Base-by-base conservation (phyloP, 2,888 invertebrate species). In the Patella depressa region DNA sequence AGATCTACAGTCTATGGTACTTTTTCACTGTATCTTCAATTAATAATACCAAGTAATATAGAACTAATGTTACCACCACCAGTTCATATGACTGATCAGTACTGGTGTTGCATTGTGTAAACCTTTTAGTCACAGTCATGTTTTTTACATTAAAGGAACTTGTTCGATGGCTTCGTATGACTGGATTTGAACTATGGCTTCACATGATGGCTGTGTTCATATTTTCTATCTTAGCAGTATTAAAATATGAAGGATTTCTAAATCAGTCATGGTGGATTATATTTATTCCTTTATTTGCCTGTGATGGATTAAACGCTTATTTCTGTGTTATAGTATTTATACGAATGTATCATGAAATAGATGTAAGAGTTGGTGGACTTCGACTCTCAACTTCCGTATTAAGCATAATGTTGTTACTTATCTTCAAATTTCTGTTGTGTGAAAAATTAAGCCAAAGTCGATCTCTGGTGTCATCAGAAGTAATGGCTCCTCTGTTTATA, bases 261-360 rank as follows among this genome's bases (percentile, higher is more conserved):
- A 89, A 93, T 4, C 85, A 93, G 70, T 95, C 95, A 80, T 98
- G 98, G 97, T 97, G 96, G 95, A 94, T 94, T 78, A 95, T 97
- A 76, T 98, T 98, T 92, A 94, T 95, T 24, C 98, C 98, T 0
- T 93, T 98, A 57, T 98, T 98, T 93, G 94, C 96, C 65, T 96
- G 96, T 85, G 97, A 98, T 93, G 96, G 96, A 53, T 94, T 98
- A 84, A 97, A 97, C 92, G 95, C 96, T 53, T 99, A 99, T 92
- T 98, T 98, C 91, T 96, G 97, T 89, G 95, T 97, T 75, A 98
- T 98, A 87, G 96, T 98, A 78, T 96, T 97, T 89, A 96, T 99
- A 87, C 94, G 99, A 87, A 96, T 96, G 95, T 95, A 96, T 88
- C 93, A 96, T 88, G 96, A 96, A 87, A 95, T 89, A 19, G 89